Evolutionary conservation across 2,888 invertebrate species (phyloP).

Genomic region (Cryptocheilus praepositus): DNA sequence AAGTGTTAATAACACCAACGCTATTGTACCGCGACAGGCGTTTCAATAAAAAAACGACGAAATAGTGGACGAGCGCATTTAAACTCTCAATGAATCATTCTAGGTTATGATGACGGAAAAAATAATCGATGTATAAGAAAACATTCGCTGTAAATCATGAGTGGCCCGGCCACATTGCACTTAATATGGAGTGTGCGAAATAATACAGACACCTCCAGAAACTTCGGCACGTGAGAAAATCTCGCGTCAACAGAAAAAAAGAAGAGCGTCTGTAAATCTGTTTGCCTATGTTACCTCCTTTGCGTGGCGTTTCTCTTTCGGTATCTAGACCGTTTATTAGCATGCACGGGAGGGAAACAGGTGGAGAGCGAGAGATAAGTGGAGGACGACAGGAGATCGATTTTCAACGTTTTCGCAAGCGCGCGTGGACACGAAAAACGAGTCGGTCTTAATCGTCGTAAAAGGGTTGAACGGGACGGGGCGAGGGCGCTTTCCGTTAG

Average conservation of each 20-base stretch:
- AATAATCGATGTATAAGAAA: too few relatives aligned
- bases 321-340: constrained; percentile 32
- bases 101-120: too few relatives aligned
- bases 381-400: neutral
- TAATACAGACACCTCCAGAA: constrained; percentile 9
- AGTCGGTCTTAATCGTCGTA: too few relatives aligned
- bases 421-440: too few relatives aligned
- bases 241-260: constrained; percentile 16
- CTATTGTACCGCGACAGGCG: too few relatives aligned
- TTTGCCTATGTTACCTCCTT: constrained; percentile 20
- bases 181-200: neutral
- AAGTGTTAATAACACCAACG: too few relatives aligned
- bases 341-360: constrained; percentile 17
- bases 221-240: constrained; percentile 35
- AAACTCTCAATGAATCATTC: too few relatives aligned
- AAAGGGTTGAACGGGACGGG: too few relatives aligned
- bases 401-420: neutral
- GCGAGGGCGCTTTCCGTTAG: too few relatives aligned
- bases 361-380: constrained; percentile 15
- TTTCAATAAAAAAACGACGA: too few relatives aligned
- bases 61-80: too few relatives aligned
- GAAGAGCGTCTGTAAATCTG: constrained; percentile 34
- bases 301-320: constrained; percentile 28
- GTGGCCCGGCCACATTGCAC: neutral
- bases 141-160: too few relatives aligned